Evolutionary conservation across 2,113 vertebrate species (phyloP), one percentile per base, ranked within the genome.

Genomic region (Turnix velox): DNA sequence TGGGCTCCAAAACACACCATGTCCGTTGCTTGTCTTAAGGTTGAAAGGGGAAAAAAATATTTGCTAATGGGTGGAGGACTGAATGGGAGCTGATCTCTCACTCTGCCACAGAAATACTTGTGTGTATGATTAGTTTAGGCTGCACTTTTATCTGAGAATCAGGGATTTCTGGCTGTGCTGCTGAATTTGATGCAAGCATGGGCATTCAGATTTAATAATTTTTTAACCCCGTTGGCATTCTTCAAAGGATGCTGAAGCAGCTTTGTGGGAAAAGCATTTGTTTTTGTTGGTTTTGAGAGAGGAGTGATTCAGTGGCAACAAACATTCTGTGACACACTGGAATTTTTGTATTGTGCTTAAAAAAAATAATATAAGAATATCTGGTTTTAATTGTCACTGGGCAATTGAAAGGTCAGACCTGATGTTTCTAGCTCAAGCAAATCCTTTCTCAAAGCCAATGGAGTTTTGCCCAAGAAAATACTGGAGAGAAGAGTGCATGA

Each of bases 401-500:
- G 87, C 81, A 91, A 91, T 93, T 82, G 87, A 95, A 96, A 96
- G 94, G 94, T 96, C 94, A 96, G 76, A 87, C 81, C 63, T 87
- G 66, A 91, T 89, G 90, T 87, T 94, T 94, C 91, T 91, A 95
- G 69, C 84, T 94, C 14, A 79, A 87, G 81, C 66, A 79, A 78
- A 96, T 49, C 54, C 43, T 37, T 90, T 91, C 81, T 59, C 74
- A 87, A 95, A 96, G 93, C 93, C 92, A 95, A 24, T 92, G 95
- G 94, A 94, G 87, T 85, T 92, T 82, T 96, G 95, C 94, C 94
- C 94, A 93, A 92, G 87, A 96, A 95, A 95, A 96, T 82, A 92
- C 78, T 94, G 94, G 62, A 73, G 37, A 87, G 66, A 87, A 91
- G 42, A 66, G 87, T 68, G 66, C 66, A 75, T 74, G 92, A 95